phyloP scores from a whole-genome alignment of 1,140 invertebrate species.

The Polypedilum vanderplanki region DNA sequence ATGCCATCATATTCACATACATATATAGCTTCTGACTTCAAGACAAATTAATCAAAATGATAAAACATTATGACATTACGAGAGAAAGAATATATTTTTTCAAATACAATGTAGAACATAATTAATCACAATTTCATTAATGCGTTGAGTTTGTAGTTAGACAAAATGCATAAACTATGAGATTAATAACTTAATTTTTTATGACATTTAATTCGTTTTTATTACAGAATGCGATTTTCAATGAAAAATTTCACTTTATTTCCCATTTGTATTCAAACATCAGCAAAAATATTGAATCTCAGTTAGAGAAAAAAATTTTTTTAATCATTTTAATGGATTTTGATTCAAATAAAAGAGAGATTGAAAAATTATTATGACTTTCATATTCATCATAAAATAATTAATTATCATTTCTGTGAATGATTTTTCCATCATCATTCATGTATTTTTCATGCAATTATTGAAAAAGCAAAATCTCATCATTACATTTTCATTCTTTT shows the following conservation, averaged over 20 bases:
- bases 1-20: neutral
- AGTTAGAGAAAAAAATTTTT: neutral
- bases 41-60: constrained; percentile 3
- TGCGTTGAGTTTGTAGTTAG: neutral
- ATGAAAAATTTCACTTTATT: neutral
- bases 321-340: constrained; percentile 8
- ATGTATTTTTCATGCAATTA: neutral
- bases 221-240: neutral
- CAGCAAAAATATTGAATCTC: neutral
- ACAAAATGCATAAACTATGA: neutral
- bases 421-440: too few species aligned
- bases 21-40: neutral
- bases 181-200: neutral
- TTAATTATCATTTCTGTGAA: neutral
- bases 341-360: neutral
- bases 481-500: neutral
- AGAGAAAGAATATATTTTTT: neutral
- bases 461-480: constrained; percentile 8
- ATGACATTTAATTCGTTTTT: neutral
- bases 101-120: neutral
- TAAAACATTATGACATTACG: neutral
- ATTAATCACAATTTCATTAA: neutral
- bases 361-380: neutral
- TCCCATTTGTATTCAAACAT: neutral
- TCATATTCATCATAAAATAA: constrained; percentile 1